Percentiles rank a stretch among this genome's conserved stretches.
These are phyloP conservation scores for Pogonomyrmex barbatus DNA, from an alignment of 1,140 invertebrate genomes.

Conservation along the genomic window DNA sequence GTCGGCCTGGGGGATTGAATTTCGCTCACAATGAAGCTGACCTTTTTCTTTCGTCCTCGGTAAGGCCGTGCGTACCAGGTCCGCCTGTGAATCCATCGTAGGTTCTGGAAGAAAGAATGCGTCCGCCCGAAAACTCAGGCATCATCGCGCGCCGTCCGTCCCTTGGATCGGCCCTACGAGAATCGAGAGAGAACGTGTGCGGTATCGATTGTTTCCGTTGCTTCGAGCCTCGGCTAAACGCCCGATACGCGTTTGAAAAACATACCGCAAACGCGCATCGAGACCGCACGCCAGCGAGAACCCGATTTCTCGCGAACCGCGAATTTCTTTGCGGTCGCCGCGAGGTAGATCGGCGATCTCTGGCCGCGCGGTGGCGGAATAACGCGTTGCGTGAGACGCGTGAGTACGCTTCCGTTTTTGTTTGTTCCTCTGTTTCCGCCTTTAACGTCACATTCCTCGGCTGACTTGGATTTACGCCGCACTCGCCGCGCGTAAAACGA, in stretches of 20 bases:
- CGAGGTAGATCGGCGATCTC: not conserved
- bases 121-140: not conserved
- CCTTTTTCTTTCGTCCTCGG: conserved; percentile 53
- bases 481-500: not conserved
- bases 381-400: not conserved
- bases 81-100: not conserved
- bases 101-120: not conserved
- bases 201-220: not conserved
- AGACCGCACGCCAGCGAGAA: not conserved
- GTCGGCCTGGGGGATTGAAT: conserved; percentile 63
- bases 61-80: not conserved
- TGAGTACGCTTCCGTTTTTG: not conserved
- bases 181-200: not conserved
- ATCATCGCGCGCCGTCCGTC: not conserved
- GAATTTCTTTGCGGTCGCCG: not conserved
- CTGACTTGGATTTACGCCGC: not conserved
- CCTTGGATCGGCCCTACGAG: not conserved
- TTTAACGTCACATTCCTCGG: not conserved
- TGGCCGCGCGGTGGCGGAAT: not conserved
- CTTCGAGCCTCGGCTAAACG: conserved; percentile 11
- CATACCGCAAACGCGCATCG: not conserved
- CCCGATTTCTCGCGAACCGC: not conserved
- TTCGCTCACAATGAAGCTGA: conserved; percentile 74
- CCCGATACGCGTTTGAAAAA: conserved; percentile 1
- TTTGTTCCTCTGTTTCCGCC: not conserved